Base-by-base conservation (phyloP, 2,797 vertebrate species). In the Notolabrus celidotus region DNA sequence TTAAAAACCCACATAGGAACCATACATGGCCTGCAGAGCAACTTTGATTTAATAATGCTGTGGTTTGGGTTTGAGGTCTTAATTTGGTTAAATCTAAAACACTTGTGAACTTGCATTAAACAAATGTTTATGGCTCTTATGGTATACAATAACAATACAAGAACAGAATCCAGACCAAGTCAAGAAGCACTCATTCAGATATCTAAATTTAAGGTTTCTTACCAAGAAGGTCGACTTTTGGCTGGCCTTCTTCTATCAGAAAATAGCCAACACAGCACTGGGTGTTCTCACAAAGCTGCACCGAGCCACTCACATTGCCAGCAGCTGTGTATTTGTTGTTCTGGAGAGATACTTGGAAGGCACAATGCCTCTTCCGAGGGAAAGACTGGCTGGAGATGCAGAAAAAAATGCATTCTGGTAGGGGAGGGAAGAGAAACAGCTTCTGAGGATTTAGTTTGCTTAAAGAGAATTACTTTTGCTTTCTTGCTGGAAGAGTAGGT, bases 241-340 rank as follows among this genome's bases (percentile, higher is more conserved):
- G 80, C 46, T 69, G 57, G 31, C 64, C 84, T 10, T 80, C 8
- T 5, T 60, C 27, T 4, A 92, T 55, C 10, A 4, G 7, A 34
- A 62, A 93, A 65, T 83, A 86, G 8, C 82, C 90, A 27, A 88
- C 73, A 22, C 93, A 94, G 76, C 92, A 93, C 3, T 17, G 11
- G 0, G 87, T 86, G 59, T 66, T 63, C 14, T 86, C 63, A 59
- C 93, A 94, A 34, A 76, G 19, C 78, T 94, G 92, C 57, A 86
- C 77, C 0, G 88, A 86, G 12, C 76, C 92, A 1, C 23, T 92
- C 70, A 93, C 89, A 10, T 74, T 71, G 10, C 92, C 92, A 20
- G 31, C 70, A 11, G 19, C 20, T 23, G 0, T 12, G 19, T 60
- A 79, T 23, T 16, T 36, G 1, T 14, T 4, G 51, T 80, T 83